phyloP scores from a whole-genome alignment of 2,797 vertebrate species.

The Brotula barbata region DNA sequence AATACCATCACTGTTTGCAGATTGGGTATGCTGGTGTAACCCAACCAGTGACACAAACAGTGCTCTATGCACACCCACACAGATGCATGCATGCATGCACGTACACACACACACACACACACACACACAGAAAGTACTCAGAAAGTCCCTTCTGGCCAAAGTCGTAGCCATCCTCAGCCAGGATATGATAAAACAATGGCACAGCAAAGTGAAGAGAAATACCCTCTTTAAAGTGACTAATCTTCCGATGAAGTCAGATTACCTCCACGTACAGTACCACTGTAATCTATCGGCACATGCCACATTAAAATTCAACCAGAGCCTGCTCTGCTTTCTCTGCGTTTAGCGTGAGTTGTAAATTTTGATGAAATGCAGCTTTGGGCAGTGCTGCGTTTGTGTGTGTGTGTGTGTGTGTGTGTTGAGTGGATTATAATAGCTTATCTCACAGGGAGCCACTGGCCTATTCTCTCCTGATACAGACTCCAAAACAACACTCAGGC shows the following conservation, averaged over 20 bases:
- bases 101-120: slow-evolving; percentile 7
- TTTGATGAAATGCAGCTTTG: slow-evolving; percentile 42
- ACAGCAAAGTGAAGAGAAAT: slow-evolving; percentile 43
- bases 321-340: slow-evolving; percentile 23
- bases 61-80: no score
- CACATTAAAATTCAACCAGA: slow-evolving; percentile 36
- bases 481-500: slow-evolving; percentile 80
- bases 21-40: no score
- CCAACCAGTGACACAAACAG: background rate
- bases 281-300: slow-evolving; percentile 28
- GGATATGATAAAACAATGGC: slow-evolving; percentile 61
- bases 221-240: slow-evolving; percentile 47
- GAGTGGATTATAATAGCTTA: slow-evolving; percentile 70
- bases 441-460: slow-evolving; percentile 67
- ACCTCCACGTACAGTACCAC: slow-evolving; percentile 50
- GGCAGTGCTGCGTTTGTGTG: slow-evolving; percentile 29
- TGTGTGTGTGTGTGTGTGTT: slow-evolving; percentile 49
- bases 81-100: slow-evolving; percentile 2
- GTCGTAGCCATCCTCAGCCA: slow-evolving; percentile 32
- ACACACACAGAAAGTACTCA: slow-evolving; percentile 15
- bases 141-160: slow-evolving; percentile 54
- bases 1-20: no score
- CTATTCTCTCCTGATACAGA: slow-evolving; percentile 69
- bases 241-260: slow-evolving; percentile 51
- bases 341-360: slow-evolving; percentile 21